A percentile compares a stretch with the other conserved stretches of the same genome.
Conservation (phyloP, 2,797 vertebrate species). For the Aphelocoma californica region DNA sequence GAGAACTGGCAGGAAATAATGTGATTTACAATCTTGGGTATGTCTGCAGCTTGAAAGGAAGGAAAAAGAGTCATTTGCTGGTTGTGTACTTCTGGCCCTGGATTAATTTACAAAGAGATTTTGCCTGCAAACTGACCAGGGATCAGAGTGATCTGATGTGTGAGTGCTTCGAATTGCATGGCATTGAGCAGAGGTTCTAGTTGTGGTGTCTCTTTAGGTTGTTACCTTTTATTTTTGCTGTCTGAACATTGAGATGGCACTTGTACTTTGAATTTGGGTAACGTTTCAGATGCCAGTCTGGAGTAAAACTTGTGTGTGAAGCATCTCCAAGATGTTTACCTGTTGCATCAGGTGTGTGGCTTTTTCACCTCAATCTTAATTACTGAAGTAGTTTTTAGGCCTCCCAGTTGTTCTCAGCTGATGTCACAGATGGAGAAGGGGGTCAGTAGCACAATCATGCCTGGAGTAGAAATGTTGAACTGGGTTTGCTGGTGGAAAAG, state of each 20-base stretch:
- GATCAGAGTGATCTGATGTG: neutral
- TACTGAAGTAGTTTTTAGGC: neutral
- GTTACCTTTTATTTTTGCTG: neutral
- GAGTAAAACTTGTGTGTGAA: neutral
- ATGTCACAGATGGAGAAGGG: neutral
- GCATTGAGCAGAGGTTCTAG: neutral
- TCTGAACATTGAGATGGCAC: neutral
- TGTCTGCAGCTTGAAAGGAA: neutral
- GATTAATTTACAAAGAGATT: neutral
- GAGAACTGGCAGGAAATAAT: constrained; percentile 6
- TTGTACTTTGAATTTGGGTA: neutral
- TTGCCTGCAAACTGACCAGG: neutral
- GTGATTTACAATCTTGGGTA: neutral
- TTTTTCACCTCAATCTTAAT: neutral
- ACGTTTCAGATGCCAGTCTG: neutral
- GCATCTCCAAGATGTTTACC: neutral
- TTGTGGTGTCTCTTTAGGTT: neutral
- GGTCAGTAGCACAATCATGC: rapidly evolving
- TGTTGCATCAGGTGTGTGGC: neutral
- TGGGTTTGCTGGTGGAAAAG: neutral
- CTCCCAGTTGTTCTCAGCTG: neutral
- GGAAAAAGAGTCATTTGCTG: neutral
- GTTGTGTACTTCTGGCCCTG: neutral
- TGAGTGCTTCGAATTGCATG: neutral
- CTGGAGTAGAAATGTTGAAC: neutral